A percentile compares a stretch with the other conserved stretches of the same genome.
phyloP scores from a whole-genome alignment of 2,888 invertebrate genomes.

The Scrobipalpa atriplicella region DNA sequence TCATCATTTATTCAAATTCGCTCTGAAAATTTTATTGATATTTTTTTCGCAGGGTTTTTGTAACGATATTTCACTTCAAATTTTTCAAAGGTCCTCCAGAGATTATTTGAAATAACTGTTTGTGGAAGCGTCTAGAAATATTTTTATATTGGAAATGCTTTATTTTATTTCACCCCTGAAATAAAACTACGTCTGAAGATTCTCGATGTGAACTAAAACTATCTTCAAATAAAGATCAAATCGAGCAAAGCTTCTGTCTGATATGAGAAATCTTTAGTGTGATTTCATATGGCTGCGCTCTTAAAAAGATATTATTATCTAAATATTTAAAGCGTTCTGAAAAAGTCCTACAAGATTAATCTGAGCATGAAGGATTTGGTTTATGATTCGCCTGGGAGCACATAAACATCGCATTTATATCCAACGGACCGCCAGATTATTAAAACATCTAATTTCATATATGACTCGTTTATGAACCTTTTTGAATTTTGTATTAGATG shows the following conservation, averaged over 20 bases:
- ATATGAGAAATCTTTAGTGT: slow-evolving; percentile 21
- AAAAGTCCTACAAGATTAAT: background rate
- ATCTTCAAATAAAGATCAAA: slow-evolving; percentile 25
- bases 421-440: slow-evolving; percentile 21
- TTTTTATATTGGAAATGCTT: slow-evolving; percentile 26
- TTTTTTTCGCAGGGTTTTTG: slow-evolving; percentile 8
- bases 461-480: slow-evolving; percentile 27
- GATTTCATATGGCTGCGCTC: slow-evolving; percentile 17
- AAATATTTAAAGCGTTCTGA: slow-evolving; percentile 3
- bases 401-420: slow-evolving; percentile 18
- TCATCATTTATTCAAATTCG: slow-evolving; percentile 22
- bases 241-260: slow-evolving; percentile 19
- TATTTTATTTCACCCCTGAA: slow-evolving; percentile 24
- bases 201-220: slow-evolving; percentile 25
- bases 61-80: background rate
- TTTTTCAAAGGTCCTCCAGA: slow-evolving; percentile 13
- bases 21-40: slow-evolving; percentile 17
- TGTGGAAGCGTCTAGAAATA: slow-evolving; percentile 20
- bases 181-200: slow-evolving; percentile 26
- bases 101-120: slow-evolving; percentile 20
- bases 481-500: slow-evolving; percentile 32
- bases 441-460: slow-evolving; percentile 26
- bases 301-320: slow-evolving; percentile 6
- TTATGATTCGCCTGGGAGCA: slow-evolving; percentile 13
- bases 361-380: background rate